Base-by-base conservation (phyloP, 2,797 vertebrate genomes). In the Myripristis jacobus region DNA sequence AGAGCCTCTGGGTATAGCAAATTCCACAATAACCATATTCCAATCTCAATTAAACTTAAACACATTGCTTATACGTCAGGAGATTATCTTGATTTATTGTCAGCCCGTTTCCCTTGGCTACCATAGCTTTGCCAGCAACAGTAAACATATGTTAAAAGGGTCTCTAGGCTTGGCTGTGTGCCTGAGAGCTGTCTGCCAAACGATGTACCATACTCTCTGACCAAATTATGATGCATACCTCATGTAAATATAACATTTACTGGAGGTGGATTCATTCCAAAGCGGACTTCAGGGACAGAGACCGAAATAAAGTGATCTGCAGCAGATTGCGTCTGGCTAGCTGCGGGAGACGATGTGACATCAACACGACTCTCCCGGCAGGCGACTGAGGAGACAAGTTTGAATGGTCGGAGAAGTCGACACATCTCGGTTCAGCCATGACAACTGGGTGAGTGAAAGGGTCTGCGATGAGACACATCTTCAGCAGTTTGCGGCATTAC, bases 401-500 rank as follows among this genome's bases (percentile, higher is more conserved):
- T 31, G 29, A 1, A 27, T 34, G 34, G 48, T 50, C 3, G 19
- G 2, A 47, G 19, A n/a, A n/a, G 25, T 25, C 44, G 10, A 57
- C 41, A 1, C 7, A 13, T 54, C 53, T 34, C 34, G 16, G 22
- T 59, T 48, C n/a, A 36, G 31, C 27, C 34, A 13, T 56, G 41
- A n/a, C 3, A 21, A 7, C 18, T 4, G 21, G 16, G 34, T 11
- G 12, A 19, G 56, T 43, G 15, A 11, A 15, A 59, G 11, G 55
- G 36, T 62, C 6, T 25, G 41, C 31, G 36, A 11, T 38, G 13
- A 22, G 13, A 54, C 18, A 13, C 7, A 18, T 44, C 55, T 43
- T 13, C 12, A 56, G 18, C 75, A 62, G 29, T 22, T 65, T n/a
- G 24, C 43, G 68, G 31, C 31, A 36, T 65, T 34, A 38, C 54